Conservation (phyloP, 2,888 invertebrate species). For the Drosophila anomalata region DNA sequence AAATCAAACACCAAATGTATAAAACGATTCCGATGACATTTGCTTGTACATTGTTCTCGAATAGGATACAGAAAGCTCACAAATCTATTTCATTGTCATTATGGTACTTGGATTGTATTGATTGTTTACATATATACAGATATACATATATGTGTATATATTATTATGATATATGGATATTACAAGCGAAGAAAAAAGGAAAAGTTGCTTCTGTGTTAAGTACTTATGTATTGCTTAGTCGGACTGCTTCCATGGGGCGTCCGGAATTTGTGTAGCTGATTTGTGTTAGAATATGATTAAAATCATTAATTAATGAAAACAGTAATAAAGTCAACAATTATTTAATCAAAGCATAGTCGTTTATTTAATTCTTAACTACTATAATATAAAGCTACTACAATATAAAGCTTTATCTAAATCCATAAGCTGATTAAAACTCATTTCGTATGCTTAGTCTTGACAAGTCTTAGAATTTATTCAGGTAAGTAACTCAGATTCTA, state of each 20-base stretch:
- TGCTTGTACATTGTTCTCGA: conserved; percentile 43
- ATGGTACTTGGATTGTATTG: conserved; percentile 39
- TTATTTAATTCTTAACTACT: neutral
- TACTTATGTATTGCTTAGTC: conserved; percentile 56
- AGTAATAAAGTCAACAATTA: conserved; percentile 47
- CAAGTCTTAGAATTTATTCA: conserved; percentile 16
- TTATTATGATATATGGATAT: conserved; percentile 4
- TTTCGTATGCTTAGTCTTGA: neutral
- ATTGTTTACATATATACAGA: conserved; percentile 34
- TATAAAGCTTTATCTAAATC: neutral
- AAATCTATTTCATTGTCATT: conserved; percentile 33
- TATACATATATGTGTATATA: conserved; percentile 23
- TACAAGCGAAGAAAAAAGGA: conserved; percentile 9
- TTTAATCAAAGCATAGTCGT: conserved; percentile 20
- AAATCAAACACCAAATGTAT: conserved; percentile 35
- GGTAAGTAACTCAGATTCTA: neutral
- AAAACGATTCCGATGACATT: conserved; percentile 35
- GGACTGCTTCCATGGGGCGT: conserved; percentile 39
- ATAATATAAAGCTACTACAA: too few species aligned
- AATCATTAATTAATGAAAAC: conserved; percentile 44
- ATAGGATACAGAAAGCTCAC: conserved; percentile 21
- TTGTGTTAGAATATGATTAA: conserved; percentile 66
- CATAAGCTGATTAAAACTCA: neutral
- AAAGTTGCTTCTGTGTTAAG: conserved; percentile 44
- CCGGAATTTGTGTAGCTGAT: conserved; percentile 68